These are phyloP conservation scores for Deilephila elpenor DNA, from an alignment of 2,888 invertebrate species.

Conservation along the genomic window DNA sequence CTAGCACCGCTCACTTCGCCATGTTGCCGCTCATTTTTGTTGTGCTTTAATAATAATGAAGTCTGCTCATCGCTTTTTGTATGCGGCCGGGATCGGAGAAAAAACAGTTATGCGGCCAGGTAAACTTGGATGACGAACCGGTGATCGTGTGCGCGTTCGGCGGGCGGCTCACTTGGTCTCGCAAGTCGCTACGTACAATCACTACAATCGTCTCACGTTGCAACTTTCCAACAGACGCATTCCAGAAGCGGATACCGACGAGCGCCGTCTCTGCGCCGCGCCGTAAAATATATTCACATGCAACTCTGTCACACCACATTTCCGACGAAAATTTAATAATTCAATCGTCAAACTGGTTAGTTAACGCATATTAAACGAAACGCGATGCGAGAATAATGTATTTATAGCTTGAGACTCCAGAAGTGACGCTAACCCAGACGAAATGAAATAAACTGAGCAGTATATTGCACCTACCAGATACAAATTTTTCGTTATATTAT, in stretches of 20 bases:
- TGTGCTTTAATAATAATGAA: slow-evolving; percentile 34
- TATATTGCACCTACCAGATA: slow-evolving; percentile 5
- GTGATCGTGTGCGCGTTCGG: slow-evolving; percentile 37
- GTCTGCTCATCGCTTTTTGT: slow-evolving; percentile 73
- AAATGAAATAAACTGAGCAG: background rate
- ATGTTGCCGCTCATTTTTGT: slow-evolving; percentile 65
- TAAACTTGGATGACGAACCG: slow-evolving; percentile 57
- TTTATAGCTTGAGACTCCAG: slow-evolving; percentile 24
- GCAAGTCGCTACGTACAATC: slow-evolving; percentile 31
- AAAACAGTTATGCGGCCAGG: slow-evolving; percentile 81
- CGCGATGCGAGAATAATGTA: slow-evolving; percentile 18
- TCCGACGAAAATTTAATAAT: slow-evolving; percentile 13
- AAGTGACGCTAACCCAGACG: slow-evolving; percentile 17
- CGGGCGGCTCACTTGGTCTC: background rate
- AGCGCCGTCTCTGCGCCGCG: background rate
- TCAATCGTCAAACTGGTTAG: background rate
- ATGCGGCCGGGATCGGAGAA: slow-evolving; percentile 69
- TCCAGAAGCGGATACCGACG: slow-evolving; percentile 1
- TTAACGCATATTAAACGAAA: slow-evolving; percentile 6
- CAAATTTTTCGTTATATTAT: background rate
- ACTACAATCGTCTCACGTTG: slow-evolving; percentile 25
- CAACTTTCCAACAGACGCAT: slow-evolving; percentile 25
- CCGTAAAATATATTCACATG: background rate
- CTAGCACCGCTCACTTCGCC: slow-evolving; percentile 54
- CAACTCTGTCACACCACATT: background rate